A percentile compares a stretch with the other conserved stretches of the same genome.
phyloP scores from a whole-genome alignment of 2,113 vertebrate species.

The Tyto alba region DNA sequence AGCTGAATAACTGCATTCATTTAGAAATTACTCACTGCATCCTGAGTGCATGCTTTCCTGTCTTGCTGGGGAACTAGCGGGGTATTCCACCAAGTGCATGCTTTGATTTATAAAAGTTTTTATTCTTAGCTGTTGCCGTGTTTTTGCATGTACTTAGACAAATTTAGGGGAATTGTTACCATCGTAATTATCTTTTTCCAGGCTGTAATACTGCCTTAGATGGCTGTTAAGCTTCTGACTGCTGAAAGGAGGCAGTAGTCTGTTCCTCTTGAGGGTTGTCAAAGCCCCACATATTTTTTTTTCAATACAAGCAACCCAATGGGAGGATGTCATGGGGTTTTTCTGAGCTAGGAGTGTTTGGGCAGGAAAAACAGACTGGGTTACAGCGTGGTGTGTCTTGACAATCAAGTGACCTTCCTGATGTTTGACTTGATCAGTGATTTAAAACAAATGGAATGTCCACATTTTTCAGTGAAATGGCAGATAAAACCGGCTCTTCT shows the following conservation, averaged over 20 bases:
- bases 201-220: neutral
- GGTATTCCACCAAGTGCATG: neutral
- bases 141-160: neutral
- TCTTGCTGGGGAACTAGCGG: neutral
- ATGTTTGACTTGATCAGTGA: neutral
- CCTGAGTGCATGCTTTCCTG: neutral
- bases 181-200: neutral
- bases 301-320: neutral
- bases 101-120: neutral
- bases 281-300: neutral
- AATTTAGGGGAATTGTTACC: neutral
- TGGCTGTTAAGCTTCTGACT: neutral
- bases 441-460: neutral
- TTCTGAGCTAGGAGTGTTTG: neutral
- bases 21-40: fast-evolving
- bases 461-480: neutral
- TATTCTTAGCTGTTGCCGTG: fast-evolving
- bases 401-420: neutral
- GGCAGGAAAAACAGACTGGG: neutral
- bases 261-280: neutral
- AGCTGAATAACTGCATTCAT: neutral
- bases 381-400: neutral
- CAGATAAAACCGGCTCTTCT: neutral
- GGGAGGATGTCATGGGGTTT: neutral
- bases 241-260: neutral